Percentiles rank a stretch among this genome's conserved stretches.
Conservation (phyloP, 1,140 invertebrate genomes). For the Drosophila pallidifrons region DNA sequence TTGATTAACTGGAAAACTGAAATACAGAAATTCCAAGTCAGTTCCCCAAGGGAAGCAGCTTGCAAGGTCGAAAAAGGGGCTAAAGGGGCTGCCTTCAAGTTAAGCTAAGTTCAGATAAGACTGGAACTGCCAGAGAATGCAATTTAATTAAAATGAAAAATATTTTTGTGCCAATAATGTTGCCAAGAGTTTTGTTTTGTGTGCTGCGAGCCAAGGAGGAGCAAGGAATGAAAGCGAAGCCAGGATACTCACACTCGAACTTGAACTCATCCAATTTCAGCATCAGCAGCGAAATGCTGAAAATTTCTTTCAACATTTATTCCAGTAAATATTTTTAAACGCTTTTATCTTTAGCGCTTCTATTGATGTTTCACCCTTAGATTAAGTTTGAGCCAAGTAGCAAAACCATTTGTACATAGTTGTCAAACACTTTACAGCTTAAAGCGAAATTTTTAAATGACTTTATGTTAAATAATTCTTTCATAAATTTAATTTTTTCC, state of each 20-base stretch:
- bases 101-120: slow-evolving; percentile 28
- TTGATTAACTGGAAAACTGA: slow-evolving; percentile 63
- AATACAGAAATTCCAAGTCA: slow-evolving; percentile 61
- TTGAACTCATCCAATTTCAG: slow-evolving; percentile 8
- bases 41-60: slow-evolving; percentile 1
- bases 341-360: slow-evolving; percentile 2
- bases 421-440: neutral
- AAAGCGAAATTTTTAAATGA: too few species aligned
- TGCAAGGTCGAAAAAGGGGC: neutral
- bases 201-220: slow-evolving; percentile 1
- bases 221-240: neutral
- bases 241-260: neutral
- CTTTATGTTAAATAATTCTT: too few species aligned
- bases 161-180: slow-evolving; percentile 64
- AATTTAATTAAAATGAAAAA: slow-evolving; percentile 78
- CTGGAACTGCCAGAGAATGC: slow-evolving; percentile 59
- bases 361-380: neutral
- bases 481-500: too few species aligned
- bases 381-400: neutral
- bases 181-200: slow-evolving; percentile 22
- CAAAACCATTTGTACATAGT: neutral
- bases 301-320: slow-evolving; percentile 31
- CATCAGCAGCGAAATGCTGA: slow-evolving; percentile 30
- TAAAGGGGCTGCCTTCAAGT: slow-evolving; percentile 16
- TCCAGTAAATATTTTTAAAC: slow-evolving; percentile 13